These are phyloP conservation scores for Hylaea fasciaria DNA, from an alignment of 2,888 invertebrate genomes.

Conservation along the genomic window DNA sequence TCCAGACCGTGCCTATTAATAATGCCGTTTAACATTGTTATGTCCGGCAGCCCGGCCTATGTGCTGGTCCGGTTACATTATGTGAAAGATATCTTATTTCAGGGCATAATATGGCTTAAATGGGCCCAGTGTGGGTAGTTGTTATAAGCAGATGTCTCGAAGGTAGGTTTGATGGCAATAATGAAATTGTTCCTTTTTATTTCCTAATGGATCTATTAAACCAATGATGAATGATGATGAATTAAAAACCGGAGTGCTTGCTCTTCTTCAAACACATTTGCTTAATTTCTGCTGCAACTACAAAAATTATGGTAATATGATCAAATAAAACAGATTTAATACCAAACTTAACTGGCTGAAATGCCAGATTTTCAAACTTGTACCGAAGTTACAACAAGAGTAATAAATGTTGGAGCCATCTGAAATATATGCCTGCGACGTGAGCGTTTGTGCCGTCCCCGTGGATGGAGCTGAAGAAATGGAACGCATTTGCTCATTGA, in stretches of 20 bases:
- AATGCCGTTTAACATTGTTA: constrained; percentile 17
- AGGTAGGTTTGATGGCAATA: no score
- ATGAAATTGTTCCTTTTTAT: no score
- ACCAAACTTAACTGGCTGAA: neutral
- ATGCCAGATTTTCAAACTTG: constrained; percentile 3
- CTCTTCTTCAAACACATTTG: neutral
- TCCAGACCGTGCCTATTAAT: constrained; percentile 27
- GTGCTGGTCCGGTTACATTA: constrained; percentile 17
- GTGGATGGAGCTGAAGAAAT: constrained; percentile 34
- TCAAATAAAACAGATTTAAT: neutral
- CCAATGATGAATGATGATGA: no score
- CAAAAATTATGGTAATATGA: neutral
- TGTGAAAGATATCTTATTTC: constrained; percentile 1
- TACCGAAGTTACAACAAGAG: neutral
- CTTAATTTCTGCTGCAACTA: neutral
- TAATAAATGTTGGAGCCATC: constrained; percentile 1
- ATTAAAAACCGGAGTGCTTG: neutral
- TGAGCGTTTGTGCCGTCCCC: constrained; percentile 8
- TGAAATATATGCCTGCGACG: constrained; percentile 4
- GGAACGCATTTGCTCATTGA: constrained; percentile 50
- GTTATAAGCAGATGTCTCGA: neutral
- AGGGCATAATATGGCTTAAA: neutral
- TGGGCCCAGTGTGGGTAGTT: neutral
- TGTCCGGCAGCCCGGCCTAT: constrained; percentile 5
- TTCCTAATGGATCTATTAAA: no score